Conservation (phyloP, 1,140 invertebrate species). For the Portunus trituberculatus region DNA sequence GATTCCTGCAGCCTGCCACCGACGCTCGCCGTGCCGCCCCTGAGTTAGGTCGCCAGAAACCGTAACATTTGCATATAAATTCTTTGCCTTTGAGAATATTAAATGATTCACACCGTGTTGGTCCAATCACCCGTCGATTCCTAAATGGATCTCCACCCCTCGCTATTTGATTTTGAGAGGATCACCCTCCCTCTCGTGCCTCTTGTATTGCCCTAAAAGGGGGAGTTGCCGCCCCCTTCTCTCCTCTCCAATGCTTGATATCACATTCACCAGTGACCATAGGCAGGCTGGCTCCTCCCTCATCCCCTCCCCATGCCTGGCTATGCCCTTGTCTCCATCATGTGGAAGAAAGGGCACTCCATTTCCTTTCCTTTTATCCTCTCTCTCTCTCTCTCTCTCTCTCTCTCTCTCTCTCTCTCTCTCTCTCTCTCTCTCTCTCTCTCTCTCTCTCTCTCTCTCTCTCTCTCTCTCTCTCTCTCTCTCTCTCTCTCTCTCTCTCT, state of each 20-base stretch:
- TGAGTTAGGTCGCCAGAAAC: conserved; percentile 26
- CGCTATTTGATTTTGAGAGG: conserved; percentile 53
- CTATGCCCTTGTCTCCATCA: neutral
- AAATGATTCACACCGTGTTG: conserved; percentile 66
- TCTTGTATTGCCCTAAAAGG: conserved; percentile 24
- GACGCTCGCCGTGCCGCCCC: neutral
- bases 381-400: conserved; percentile 14
- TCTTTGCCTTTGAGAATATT: conserved; percentile 50
- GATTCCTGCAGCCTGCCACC: neutral
- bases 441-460: neutral
- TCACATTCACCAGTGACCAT: neutral
- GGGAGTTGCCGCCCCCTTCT: neutral
- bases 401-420: conserved; percentile 42
- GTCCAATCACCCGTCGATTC: conserved; percentile 59
- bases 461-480: conserved; percentile 18
- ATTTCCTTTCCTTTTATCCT: neutral
- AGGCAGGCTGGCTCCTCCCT: neutral
- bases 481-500: conserved; percentile 41
- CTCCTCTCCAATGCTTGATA: neutral
- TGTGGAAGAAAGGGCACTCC: neutral
- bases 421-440: conserved; percentile 38
- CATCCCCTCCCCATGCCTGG: neutral
- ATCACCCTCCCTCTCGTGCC: conserved; percentile 22
- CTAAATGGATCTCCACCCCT: conserved; percentile 64
- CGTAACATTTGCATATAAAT: conserved; percentile 64